Conservation (phyloP, 2,113 vertebrate species). For the Morphnarchus princeps region DNA sequence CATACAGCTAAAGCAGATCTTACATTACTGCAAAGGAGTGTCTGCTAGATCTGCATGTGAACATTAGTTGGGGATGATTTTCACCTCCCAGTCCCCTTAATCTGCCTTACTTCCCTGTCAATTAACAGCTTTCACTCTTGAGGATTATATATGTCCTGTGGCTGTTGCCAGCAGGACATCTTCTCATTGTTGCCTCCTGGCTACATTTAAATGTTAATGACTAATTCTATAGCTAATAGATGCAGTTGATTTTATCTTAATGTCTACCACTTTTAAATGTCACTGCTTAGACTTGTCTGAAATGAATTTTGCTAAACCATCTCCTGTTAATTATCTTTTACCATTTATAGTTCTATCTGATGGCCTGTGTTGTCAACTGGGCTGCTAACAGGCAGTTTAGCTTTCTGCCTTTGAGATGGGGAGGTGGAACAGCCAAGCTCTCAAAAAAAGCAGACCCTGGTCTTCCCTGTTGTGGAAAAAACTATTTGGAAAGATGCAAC, state of each 20-base stretch:
- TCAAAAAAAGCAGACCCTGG: not conserved
- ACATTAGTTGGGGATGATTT: not conserved
- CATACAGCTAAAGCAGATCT: not conserved
- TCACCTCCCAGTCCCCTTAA: not conserved
- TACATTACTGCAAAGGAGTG: not conserved
- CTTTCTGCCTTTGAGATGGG: not conserved
- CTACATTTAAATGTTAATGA: slow-evolving; percentile 57
- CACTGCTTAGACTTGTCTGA: slow-evolving; percentile 33
- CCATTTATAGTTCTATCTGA: not conserved
- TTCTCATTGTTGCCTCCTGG: slow-evolving; percentile 21
- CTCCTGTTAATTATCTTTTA: slow-evolving; percentile 32
- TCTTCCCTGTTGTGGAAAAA: not conserved
- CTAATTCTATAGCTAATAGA: slow-evolving; percentile 47
- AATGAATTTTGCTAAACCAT: slow-evolving; percentile 23
- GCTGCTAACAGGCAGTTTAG: not conserved
- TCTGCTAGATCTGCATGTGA: not conserved
- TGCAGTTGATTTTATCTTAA: slow-evolving; percentile 40
- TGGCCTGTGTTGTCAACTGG: not conserved
- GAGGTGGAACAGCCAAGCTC: not conserved
- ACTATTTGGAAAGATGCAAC: not conserved
- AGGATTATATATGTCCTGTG: not conserved
- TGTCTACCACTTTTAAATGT: slow-evolving; percentile 49
- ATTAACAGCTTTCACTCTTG: not conserved
- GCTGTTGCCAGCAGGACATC: slow-evolving; percentile 25
- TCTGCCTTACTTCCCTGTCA: not conserved